Base-by-base conservation (phyloP, 2,113 vertebrate species). In the Neofelis nebulosa region DNA sequence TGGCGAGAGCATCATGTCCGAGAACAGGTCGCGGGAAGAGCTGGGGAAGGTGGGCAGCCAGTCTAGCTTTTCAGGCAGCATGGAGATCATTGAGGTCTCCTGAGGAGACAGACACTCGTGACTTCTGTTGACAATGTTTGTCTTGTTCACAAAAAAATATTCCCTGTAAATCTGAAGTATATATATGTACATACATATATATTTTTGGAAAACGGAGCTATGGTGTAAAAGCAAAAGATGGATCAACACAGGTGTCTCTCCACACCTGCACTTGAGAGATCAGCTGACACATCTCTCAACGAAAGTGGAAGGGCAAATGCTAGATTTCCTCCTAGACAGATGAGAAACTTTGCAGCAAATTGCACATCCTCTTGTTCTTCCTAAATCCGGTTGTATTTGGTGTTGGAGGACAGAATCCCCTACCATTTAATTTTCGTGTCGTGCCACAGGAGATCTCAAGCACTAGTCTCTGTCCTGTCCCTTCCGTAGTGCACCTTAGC, bases 1-100 rank as follows among this genome's bases (percentile, higher is more conserved):
- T 11, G 99, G 99, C 48, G 99, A 99, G 68, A 98, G 99, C 95
- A 98, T 99, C 85, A 96, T 99, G 99, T 97, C 98, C 0, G 99
- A 99, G 98, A 99, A 98, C 97, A 97, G 99, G 27, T 99, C 99
- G 13, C 98, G 99, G 21, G 99, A 99, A 80, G 99, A 99, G 33
- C 98, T 99, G 92, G 99, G 99, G 3, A 99, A 99, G 74, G 99
- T 99, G 23, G 99, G 99, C 85, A 99, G 99, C 69, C 99, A 99
- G 98, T 99, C 99, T 0, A 99, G 99, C 96, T 99, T 99, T 90
- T 99, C 99, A 0, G 99, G 99, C 96, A 99, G 99, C 98, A 99
- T 99, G 99, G 99, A 99, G 95, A 98, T 99, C 98, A 99, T 99
- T 2, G 98, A 99, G 98, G 99, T 99, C 86, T 99, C 99, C 94